Evolutionary conservation across 2,113 vertebrate genomes (phyloP).

Genomic region (zebrafish (Danio rerio)): GRCz12tu NC_133200.1:12387501-12388000

Average conservation of each 20-base stretch:
- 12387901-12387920: too few species aligned
- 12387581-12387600: slow-evolving; percentile 65
- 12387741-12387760: slow-evolving; percentile 93
- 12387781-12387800: slow-evolving; percentile 69
- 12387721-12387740: slow-evolving; percentile 93
- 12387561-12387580: too few species aligned
- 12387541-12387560: too few species aligned
- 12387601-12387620: slow-evolving; percentile 85
- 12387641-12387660: slow-evolving; percentile 95
- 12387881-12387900: too few species aligned
- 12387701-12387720: slow-evolving; percentile 84
- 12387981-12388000: too few species aligned
- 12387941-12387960: too few species aligned
- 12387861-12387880: too few species aligned
- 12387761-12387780: slow-evolving; percentile 94
- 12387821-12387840: background rate
- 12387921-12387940: too few species aligned
- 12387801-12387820: background rate
- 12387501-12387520: too few species aligned
- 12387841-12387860: too few species aligned
- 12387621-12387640: slow-evolving; percentile 88
- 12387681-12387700: slow-evolving; percentile 85
- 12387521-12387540: too few species aligned
- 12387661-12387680: slow-evolving; percentile 94
- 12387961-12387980: too few species aligned